Base-by-base conservation (phyloP, 2,888 invertebrate species). In the Synanthedon tipuliformis region DNA sequence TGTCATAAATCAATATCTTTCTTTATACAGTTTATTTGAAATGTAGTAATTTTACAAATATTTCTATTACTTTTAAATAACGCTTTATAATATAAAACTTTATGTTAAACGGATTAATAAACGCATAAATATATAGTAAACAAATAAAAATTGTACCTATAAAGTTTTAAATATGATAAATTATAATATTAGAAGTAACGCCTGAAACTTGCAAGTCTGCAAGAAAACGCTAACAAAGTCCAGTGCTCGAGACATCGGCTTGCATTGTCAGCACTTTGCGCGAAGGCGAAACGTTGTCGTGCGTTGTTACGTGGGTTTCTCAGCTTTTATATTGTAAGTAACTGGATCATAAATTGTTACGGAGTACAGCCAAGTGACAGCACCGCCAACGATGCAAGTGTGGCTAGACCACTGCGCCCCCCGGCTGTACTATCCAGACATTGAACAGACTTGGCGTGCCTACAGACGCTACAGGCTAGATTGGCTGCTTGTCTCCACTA, bases 401-500 rank as follows among this genome's bases (percentile, higher is more conserved):
- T 12, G 15, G 45, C 45, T 15, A 15, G 45, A n/a, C n/a, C 45
- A 13, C 45, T 45, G 45, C 45, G 45, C 45, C 45, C 13, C 13
- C 45, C 45, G 45, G 13, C 13, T 13, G n/a, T 45, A 45, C 34
- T 7, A 34, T n/a, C 45, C 15, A 45, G 45, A 45, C 45, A 45
- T 13, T 45, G 45, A 15, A 45, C 15, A 45, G 45, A 45, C 45
- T 13, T n/a, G n/a, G 45, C 34, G 45, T 45, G n/a, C 45, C 12
- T 45, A 45, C 45, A 45, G 45, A 40, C 40, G 16, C n/a, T 13
- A 34, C 52, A 40, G 62, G 68, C 62, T 64, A 68, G 68, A 69
- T 69, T 69, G 68, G 63, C 65, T 63, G 59, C 56, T 57, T 61
- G 63, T 62, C 61, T 59, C 55, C 52, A 56, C 54, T 56, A 55